Evolutionary conservation across 2,797 vertebrate genomes (phyloP).

Genomic region (Sphenodon punctatus): DNA sequence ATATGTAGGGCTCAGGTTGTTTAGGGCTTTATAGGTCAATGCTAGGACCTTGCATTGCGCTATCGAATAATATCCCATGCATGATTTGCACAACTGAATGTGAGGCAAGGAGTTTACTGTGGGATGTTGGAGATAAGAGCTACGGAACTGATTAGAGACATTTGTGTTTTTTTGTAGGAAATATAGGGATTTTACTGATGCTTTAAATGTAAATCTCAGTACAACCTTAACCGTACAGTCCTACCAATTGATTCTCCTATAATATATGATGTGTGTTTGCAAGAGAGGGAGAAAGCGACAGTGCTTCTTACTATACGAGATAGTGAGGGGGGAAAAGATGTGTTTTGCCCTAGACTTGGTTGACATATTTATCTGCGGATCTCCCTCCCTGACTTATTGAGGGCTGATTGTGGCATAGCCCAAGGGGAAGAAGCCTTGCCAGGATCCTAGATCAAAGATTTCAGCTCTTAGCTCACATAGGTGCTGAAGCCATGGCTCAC

Average conservation of each 20-base stretch:
- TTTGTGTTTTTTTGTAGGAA: slow-evolving; percentile 2
- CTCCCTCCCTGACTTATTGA: slow-evolving; percentile 63
- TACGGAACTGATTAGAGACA: not conserved
- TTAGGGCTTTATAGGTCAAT: no score
- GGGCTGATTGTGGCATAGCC: slow-evolving; percentile 61
- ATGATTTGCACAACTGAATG: not conserved
- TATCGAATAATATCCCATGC: not conserved
- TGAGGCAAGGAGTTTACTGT: not conserved
- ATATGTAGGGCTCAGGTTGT: no score
- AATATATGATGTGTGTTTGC: not conserved
- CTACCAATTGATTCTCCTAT: no score
- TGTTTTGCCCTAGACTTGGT: slow-evolving; percentile 61
- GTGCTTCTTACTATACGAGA: no score
- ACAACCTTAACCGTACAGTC: not conserved
- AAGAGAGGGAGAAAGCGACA: not conserved
- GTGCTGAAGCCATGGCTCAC: slow-evolving; percentile 73
- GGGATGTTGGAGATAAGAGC: slow-evolving; percentile 7
- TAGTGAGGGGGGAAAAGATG: slow-evolving; percentile 16
- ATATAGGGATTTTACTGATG: not conserved
- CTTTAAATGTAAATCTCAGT: not conserved
- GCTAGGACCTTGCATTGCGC: no score
- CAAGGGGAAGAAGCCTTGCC: slow-evolving; percentile 59
- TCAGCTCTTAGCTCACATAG: slow-evolving; percentile 67
- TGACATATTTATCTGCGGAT: slow-evolving; percentile 68
- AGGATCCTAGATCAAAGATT: slow-evolving; percentile 74